Percentiles rank a stretch among this genome's conserved stretches.
These are phyloP conservation scores for Myoxocephalus aenaeus DNA, from an alignment of 2,797 vertebrate genomes.

Conservation along the genomic window DNA sequence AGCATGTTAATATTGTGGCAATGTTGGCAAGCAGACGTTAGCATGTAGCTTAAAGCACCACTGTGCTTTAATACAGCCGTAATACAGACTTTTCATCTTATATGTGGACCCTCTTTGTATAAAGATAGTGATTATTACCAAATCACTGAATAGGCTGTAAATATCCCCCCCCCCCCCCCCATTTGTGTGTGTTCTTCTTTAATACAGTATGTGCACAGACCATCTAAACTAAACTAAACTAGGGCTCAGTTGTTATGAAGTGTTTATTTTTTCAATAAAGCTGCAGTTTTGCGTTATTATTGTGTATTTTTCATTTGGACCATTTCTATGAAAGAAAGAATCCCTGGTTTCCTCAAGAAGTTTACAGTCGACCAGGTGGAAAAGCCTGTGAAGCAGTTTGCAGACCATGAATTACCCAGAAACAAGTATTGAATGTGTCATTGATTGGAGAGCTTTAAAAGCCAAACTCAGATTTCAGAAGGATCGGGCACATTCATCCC, in stretches of 20 bases:
- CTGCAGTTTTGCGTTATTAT: constrained; percentile 13
- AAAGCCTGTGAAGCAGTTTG: constrained; percentile 20
- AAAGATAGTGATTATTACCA: not conserved
- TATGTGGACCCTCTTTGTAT: not conserved
- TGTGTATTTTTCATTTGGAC: constrained; percentile 9
- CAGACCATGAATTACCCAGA: constrained; percentile 25
- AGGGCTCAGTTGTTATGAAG: not conserved
- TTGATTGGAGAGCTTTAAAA: constrained; percentile 31
- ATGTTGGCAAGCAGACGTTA: not conserved
- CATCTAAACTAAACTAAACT: not conserved
- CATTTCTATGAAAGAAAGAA: constrained; percentile 20
- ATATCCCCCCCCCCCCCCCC: too few species aligned
- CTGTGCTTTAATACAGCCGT: not conserved
- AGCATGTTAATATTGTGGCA: not conserved
- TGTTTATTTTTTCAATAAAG: constrained; percentile 9
- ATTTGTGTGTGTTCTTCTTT: too few species aligned
- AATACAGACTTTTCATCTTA: not conserved
- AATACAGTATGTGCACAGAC: not conserved
- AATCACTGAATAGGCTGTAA: not conserved
- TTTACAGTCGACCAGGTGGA: constrained; percentile 10
- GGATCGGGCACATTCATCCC: constrained; percentile 9
- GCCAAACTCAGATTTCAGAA: constrained; percentile 25
- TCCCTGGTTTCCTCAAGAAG: constrained; percentile 4
- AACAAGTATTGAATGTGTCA: constrained; percentile 33
- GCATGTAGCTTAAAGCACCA: not conserved